Evolutionary conservation across 2,888 invertebrate genomes (phyloP).

Genomic region (Bimastos eiseni): DNA sequence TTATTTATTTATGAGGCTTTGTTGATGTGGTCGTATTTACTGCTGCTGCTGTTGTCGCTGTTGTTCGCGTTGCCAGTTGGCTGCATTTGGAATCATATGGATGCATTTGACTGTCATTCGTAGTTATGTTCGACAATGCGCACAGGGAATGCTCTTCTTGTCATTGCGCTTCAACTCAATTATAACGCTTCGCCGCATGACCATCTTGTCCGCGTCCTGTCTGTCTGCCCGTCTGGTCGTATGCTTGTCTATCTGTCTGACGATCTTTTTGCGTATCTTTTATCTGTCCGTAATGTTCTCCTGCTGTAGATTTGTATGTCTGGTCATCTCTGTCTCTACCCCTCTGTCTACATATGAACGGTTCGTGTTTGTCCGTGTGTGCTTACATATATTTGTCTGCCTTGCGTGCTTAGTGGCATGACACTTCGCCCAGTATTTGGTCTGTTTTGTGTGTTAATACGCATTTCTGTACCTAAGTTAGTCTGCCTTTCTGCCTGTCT

Average conservation of each 20-base stretch:
- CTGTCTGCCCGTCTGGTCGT: not conserved
- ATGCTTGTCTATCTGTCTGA: not conserved
- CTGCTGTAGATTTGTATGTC: too few species aligned
- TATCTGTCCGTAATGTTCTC: too few species aligned
- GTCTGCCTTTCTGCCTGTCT: too few species aligned
- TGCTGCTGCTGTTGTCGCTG: not conserved
- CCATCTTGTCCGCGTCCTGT: not conserved
- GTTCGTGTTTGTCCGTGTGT: too few species aligned
- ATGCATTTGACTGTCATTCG: not conserved
- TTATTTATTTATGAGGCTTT: not conserved
- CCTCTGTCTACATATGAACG: too few species aligned
- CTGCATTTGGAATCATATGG: constrained; percentile 2
- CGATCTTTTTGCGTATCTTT: too few species aligned
- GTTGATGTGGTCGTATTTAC: not conserved
- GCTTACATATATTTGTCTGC: too few species aligned
- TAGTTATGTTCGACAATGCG: not conserved
- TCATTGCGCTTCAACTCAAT: not conserved
- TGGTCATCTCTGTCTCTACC: too few species aligned
- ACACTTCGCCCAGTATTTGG: too few species aligned
- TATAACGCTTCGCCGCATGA: not conserved
- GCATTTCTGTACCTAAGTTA: too few species aligned
- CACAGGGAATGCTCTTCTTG: not conserved
- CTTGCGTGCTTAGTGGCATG: too few species aligned
- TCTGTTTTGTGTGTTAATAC: too few species aligned
- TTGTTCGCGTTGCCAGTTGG: not conserved